Percentiles rank a stretch among this genome's conserved stretches.
Evolutionary conservation across 2,888 invertebrate species (phyloP).

Genomic region (Thereva nobilitata): DNA sequence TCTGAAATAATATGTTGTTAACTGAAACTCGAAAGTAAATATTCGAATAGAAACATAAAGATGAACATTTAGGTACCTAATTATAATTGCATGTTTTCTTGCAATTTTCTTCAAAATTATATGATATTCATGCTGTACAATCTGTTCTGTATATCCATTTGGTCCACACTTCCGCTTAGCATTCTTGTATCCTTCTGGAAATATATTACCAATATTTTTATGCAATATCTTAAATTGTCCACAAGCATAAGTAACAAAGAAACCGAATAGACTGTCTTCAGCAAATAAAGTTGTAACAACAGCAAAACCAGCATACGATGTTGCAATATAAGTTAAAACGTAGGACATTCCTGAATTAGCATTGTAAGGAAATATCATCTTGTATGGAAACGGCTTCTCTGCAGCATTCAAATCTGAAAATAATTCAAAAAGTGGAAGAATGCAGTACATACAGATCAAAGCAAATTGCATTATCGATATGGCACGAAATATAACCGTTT

Average conservation of each 20-base stretch:
- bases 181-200: slow-evolving; percentile 43
- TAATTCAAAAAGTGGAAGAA: slow-evolving; percentile 52
- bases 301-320: slow-evolving; percentile 54
- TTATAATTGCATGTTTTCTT: slow-evolving; percentile 50
- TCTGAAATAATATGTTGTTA: too few relatives aligned
- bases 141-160: slow-evolving; percentile 18
- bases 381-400: slow-evolving; percentile 56
- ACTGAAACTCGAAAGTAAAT: too few relatives aligned
- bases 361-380: slow-evolving; percentile 56
- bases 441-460: slow-evolving; percentile 55
- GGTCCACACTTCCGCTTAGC: slow-evolving; percentile 37
- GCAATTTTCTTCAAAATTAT: slow-evolving; percentile 47
- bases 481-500: slow-evolving; percentile 51
- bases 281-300: slow-evolving; percentile 56
- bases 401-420: slow-evolving; percentile 38
- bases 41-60: not conserved
- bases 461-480: slow-evolving; percentile 52
- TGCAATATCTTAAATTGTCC: slow-evolving; percentile 54
- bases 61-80: slow-evolving; percentile 48
- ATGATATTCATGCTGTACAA: slow-evolving; percentile 43
- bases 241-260: slow-evolving; percentile 54
- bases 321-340: slow-evolving; percentile 53
- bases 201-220: slow-evolving; percentile 48
- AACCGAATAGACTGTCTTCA: slow-evolving; percentile 56
- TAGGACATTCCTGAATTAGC: slow-evolving; percentile 51